phyloP scores from a whole-genome alignment of 2,797 vertebrate genomes.

The Acipenser transmontanus region DNA sequence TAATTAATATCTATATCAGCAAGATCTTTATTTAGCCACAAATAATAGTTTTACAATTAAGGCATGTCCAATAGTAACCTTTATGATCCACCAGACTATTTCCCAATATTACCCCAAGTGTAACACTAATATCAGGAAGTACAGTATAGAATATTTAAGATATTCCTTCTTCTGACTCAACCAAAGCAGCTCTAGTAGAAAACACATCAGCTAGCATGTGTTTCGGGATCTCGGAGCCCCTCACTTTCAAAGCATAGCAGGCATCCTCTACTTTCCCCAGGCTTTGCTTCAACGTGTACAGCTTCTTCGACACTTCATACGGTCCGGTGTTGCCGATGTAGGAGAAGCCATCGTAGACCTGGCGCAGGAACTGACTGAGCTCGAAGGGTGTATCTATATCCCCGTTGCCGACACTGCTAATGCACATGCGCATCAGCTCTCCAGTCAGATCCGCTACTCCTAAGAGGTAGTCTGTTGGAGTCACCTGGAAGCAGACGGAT shows the following conservation, averaged over 20 bases:
- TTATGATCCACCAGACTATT: no score
- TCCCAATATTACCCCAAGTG: no score
- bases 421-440: conserved; percentile 95
- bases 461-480: conserved; percentile 87
- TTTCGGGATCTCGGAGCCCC: conserved; percentile 93
- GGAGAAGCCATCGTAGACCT: conserved; percentile 92
- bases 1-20: no score
- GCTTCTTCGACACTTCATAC: conserved; percentile 94
- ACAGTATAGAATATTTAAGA: conserved; percentile 44
- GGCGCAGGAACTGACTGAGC: conserved; percentile 85
- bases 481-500: conserved; percentile 80
- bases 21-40: no score
- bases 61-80: no score
- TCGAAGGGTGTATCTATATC: conserved; percentile 97
- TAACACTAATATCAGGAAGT: no score
- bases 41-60: no score
- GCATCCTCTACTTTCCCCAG: conserved; percentile 95
- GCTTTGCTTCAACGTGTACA: conserved; percentile 89
- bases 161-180: conserved; percentile 82
- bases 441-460: conserved; percentile 93
- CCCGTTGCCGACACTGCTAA: conserved; percentile 91
- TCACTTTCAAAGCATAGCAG: conserved; percentile 84
- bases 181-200: conserved; percentile 71
- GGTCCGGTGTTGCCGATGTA: conserved; percentile 95
- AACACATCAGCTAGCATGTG: conserved; percentile 96